phyloP scores from a whole-genome alignment of 2,113 vertebrate genomes.

The Verasper variegatus region DNA sequence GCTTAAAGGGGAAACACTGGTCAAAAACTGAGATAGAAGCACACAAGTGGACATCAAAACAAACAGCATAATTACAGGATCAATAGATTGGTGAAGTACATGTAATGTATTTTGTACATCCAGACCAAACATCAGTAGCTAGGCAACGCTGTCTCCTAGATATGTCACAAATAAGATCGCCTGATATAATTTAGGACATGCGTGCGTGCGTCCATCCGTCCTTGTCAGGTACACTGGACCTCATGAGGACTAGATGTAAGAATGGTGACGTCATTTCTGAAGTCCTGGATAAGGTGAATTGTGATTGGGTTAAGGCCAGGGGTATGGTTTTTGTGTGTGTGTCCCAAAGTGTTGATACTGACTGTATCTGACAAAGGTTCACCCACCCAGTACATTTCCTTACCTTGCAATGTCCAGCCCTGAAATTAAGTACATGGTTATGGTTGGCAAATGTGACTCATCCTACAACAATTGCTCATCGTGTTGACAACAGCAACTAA shows the following conservation, averaged over 20 bases:
- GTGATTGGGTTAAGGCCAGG: too few species aligned
- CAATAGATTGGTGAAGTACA: neutral
- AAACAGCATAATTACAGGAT: neutral
- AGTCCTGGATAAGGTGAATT: too few species aligned
- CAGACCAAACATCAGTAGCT: neutral
- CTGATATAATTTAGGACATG: too few species aligned
- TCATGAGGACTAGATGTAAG: too few species aligned
- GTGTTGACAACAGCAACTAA: neutral
- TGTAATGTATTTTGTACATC: neutral
- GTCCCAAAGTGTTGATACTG: neutral
- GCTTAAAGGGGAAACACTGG: neutral
- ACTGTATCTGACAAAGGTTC: neutral
- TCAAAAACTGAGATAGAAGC: neutral
- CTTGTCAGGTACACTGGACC: too few species aligned
- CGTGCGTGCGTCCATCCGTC: too few species aligned
- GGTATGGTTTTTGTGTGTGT: too few species aligned
- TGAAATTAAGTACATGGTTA: neutral
- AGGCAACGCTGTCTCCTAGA: constrained; percentile 2
- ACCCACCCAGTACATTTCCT: neutral
- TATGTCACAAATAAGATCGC: neutral
- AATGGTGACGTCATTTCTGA: too few species aligned
- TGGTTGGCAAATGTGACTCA: neutral
- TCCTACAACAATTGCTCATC: neutral
- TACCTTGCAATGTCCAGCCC: neutral
- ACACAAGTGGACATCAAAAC: constrained; percentile 4